phyloP scores from a whole-genome alignment of 2,113 vertebrate genomes.

The Alouatta palliata region DNA sequence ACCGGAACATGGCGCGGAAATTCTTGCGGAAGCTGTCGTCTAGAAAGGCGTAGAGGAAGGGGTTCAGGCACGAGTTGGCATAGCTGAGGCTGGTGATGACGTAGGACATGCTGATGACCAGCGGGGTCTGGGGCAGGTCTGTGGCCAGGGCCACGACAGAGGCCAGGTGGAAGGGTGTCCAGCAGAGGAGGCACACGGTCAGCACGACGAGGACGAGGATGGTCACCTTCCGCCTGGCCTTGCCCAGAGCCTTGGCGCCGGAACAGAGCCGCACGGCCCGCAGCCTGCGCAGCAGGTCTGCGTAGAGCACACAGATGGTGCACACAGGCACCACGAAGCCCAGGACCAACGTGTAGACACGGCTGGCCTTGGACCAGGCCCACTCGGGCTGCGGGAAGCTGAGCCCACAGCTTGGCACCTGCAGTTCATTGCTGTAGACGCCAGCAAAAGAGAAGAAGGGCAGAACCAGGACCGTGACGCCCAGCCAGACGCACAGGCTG shows the following conservation, averaged over 20 bases:
- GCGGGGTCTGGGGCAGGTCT: constrained; percentile 89
- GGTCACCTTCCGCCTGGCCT: constrained; percentile 93
- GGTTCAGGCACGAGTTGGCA: constrained; percentile 93
- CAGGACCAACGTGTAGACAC: constrained; percentile 91
- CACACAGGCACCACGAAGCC: constrained; percentile 92
- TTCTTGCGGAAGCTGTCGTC: constrained; percentile 93
- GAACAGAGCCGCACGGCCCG: constrained; percentile 90
- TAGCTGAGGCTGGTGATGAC: constrained; percentile 95
- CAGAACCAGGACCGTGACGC: constrained; percentile 90
- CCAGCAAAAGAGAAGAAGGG: constrained; percentile 92
- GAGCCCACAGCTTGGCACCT: constrained; percentile 91
- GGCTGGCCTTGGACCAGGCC: constrained; percentile 92
- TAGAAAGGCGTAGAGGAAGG: constrained; percentile 93
- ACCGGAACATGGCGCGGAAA: constrained; percentile 89
- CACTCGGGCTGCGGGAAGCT: constrained; percentile 91
- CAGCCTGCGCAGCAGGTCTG: constrained; percentile 91
- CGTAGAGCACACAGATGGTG: constrained; percentile 91
- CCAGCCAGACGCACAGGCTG: constrained; percentile 91
- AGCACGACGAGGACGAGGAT: constrained; percentile 93
- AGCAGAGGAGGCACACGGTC: constrained; percentile 93
- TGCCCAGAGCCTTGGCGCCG: constrained; percentile 91
- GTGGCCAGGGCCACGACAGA: constrained; percentile 92
- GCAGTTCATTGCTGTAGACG: constrained; percentile 83
- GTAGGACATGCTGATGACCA: constrained; percentile 91
- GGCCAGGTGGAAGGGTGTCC: constrained; percentile 94